These are phyloP conservation scores for Penaeus chinensis DNA, from an alignment of 1,140 invertebrate species.

Conservation along the genomic window DNA sequence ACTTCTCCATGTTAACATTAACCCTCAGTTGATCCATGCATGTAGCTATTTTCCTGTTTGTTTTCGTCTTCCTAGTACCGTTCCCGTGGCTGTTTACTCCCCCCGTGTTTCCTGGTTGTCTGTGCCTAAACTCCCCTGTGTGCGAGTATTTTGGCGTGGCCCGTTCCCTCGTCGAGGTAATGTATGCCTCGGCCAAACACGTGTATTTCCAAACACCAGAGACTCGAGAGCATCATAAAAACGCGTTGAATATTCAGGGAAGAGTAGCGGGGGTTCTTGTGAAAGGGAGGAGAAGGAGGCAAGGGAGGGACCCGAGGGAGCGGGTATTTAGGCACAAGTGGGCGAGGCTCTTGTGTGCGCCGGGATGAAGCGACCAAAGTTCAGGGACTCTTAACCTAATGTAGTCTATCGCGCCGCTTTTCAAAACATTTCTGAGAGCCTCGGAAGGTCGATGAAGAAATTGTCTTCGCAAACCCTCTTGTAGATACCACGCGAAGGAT, in stretches of 20 bases:
- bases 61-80: too few relatives aligned
- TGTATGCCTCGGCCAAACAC: conserved; percentile 12
- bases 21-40: too few relatives aligned
- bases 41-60: too few relatives aligned
- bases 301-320: not conserved
- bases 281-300: conserved; percentile 2
- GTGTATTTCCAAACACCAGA: conserved; percentile 23
- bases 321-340: not conserved
- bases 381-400: too few relatives aligned
- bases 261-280: not conserved
- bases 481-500: too few relatives aligned
- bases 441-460: too few relatives aligned
- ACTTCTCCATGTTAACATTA: too few relatives aligned
- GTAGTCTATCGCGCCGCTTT: too few relatives aligned
- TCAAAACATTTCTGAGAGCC: too few relatives aligned
- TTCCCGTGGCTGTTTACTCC: too few relatives aligned
- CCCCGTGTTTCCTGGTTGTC: not conserved
- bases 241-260: conserved; percentile 33
- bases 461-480: too few relatives aligned
- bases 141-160: not conserved
- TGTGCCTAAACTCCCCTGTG: conserved; percentile 7
- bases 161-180: not conserved
- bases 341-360: not conserved
- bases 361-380: too few relatives aligned
- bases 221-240: conserved; percentile 23